phyloP scores from a whole-genome alignment of 2,113 vertebrate species.

The Siniperca chuatsi region DNA sequence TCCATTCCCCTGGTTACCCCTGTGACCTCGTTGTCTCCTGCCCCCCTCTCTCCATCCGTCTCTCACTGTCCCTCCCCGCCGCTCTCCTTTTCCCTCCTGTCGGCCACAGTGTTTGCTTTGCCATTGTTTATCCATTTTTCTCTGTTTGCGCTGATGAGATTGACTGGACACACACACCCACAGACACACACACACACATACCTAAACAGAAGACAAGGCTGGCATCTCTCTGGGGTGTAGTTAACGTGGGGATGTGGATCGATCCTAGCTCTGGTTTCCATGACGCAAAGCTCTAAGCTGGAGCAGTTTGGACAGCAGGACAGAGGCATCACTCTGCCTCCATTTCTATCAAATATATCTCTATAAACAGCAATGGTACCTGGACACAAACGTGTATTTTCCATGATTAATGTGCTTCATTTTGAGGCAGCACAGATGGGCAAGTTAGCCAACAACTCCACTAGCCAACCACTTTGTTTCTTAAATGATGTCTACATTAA shows the following conservation, averaged over 20 bases:
- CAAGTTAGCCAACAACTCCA: slow-evolving; percentile 28
- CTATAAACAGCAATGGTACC: slow-evolving; percentile 31
- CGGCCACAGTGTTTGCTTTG: slow-evolving; percentile 73
- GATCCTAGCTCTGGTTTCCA: slow-evolving; percentile 80
- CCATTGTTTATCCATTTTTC: slow-evolving; percentile 81
- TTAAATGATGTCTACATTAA: slow-evolving; percentile 53
- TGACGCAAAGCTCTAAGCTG: slow-evolving; percentile 73
- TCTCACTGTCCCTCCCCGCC: slow-evolving; percentile 43
- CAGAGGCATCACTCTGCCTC: slow-evolving; percentile 56
- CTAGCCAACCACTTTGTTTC: slow-evolving; percentile 33
- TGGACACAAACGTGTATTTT: slow-evolving; percentile 21
- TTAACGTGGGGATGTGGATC: slow-evolving; percentile 76
- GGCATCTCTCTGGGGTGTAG: slow-evolving; percentile 78
- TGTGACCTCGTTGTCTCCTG: slow-evolving; percentile 53
- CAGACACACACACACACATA: slow-evolving; percentile 58
- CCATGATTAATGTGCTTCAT: slow-evolving; percentile 52
- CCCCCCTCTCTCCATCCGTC: slow-evolving; percentile 47
- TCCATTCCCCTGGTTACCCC: slow-evolving; percentile 53
- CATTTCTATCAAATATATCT: slow-evolving; percentile 61
- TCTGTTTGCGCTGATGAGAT: slow-evolving; percentile 78
- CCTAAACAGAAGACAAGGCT: slow-evolving; percentile 76
- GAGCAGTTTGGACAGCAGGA: slow-evolving; percentile 63
- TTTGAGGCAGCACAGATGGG: slow-evolving; percentile 32
- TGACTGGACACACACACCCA: slow-evolving; percentile 62
- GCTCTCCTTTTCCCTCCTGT: slow-evolving; percentile 51